Evolutionary conservation across 2,113 vertebrate species (phyloP).

Genomic region (Antigone vipio): DNA sequence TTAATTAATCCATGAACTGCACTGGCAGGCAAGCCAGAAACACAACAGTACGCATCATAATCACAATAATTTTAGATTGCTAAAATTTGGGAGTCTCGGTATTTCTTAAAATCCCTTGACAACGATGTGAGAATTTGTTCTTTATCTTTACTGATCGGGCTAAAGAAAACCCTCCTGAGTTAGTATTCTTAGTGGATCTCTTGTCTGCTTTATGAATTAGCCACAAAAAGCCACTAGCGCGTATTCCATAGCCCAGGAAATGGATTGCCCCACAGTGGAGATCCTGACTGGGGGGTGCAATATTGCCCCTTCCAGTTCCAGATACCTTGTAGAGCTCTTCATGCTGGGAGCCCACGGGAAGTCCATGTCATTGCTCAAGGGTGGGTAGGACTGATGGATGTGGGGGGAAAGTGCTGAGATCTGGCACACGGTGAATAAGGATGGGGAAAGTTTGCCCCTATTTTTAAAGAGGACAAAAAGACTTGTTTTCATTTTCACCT

Average conservation of each 20-base stretch:
- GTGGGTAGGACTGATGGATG: not conserved
- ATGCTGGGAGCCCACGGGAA: not conserved
- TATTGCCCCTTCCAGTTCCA: not conserved
- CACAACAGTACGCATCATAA: not conserved
- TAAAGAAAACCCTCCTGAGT: not conserved
- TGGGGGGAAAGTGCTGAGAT: not conserved
- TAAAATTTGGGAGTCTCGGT: not conserved
- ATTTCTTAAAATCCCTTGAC: not conserved
- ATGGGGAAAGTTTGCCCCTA: not conserved
- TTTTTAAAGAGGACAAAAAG: not conserved
- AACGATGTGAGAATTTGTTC: not conserved
- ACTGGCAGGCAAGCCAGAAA: not conserved
- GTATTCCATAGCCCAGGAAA: not conserved
- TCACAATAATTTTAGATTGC: not conserved
- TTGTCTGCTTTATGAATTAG: not conserved
- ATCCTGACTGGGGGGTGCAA: not conserved
- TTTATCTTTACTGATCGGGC: not conserved
- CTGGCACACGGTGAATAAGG: not conserved
- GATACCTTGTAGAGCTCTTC: not conserved
- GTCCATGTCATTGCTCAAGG: not conserved
- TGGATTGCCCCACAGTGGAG: too few species aligned
- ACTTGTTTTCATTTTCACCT: not conserved
- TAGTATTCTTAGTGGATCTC: not conserved
- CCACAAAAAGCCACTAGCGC: not conserved
- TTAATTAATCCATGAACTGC: not conserved